A percentile compares a stretch with the other conserved stretches of the same genome.
phyloP scores from a whole-genome alignment of 2,797 vertebrate species.

The Tokudaia muenninki region DNA sequence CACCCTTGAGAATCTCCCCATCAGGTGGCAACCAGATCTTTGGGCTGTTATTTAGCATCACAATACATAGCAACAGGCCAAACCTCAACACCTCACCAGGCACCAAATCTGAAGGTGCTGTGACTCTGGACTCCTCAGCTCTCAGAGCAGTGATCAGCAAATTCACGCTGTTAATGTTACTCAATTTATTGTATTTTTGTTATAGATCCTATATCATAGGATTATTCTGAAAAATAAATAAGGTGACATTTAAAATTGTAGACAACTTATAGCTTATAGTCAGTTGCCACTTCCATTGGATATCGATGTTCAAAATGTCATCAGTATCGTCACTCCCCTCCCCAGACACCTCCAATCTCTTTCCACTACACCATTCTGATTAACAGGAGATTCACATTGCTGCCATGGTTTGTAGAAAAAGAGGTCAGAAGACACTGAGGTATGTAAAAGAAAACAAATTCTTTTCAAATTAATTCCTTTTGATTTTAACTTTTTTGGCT shows the following conservation, averaged over 20 bases:
- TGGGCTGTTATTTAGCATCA: no score
- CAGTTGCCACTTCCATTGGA: neutral
- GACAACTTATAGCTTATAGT: neutral
- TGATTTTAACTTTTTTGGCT: neutral
- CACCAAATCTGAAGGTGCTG: neutral
- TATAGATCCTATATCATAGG: neutral
- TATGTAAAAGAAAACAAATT: neutral
- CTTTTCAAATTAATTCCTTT: constrained; percentile 19
- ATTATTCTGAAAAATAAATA: neutral
- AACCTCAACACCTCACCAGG: no score
- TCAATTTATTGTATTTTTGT: neutral
- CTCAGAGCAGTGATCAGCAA: neutral
- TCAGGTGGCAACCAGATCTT: no score
- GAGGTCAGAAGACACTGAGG: neutral
- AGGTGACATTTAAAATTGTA: neutral
- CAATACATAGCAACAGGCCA: no score
- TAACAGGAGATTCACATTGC: neutral
- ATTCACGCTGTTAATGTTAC: neutral
- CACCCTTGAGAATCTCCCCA: no score
- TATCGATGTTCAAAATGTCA: neutral
- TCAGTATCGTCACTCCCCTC: neutral
- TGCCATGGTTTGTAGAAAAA: no score
- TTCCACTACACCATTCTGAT: neutral
- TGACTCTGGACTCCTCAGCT: neutral
- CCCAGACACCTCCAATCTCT: neutral